Evolutionary conservation across 2,113 vertebrate species (phyloP).

Genomic region (Madoqua kirkii): DNA sequence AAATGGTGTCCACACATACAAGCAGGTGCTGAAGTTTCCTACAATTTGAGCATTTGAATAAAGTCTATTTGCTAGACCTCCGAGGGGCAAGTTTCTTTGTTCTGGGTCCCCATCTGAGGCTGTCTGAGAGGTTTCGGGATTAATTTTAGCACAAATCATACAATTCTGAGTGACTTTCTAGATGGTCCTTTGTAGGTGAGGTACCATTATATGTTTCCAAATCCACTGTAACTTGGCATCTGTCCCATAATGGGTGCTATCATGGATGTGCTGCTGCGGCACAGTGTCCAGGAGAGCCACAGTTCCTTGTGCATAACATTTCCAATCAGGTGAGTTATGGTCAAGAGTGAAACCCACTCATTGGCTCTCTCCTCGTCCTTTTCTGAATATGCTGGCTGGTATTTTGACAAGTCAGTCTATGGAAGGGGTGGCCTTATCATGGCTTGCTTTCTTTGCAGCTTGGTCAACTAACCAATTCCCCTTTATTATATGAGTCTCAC

Average conservation of each 20-base stretch:
- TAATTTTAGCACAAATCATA: background rate
- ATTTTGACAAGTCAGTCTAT: background rate
- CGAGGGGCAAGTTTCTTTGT: background rate
- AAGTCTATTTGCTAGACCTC: background rate
- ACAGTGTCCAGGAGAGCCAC: background rate
- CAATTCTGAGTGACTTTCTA: background rate
- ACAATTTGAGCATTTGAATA: background rate
- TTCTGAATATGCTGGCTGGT: background rate
- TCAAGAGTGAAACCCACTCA: background rate
- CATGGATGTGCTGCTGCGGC: background rate
- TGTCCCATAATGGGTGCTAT: background rate
- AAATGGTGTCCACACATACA: background rate
- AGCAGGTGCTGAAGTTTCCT: background rate
- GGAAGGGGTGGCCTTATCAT: background rate
- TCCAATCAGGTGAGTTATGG: background rate
- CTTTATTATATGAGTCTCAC: background rate
- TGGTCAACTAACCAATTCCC: background rate
- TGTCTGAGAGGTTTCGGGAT: background rate
- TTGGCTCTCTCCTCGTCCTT: background rate
- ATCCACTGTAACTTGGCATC: background rate
- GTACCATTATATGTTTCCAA: background rate
- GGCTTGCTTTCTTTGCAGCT: background rate
- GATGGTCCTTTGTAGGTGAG: background rate
- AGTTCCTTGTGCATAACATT: background rate
- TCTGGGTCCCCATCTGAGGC: background rate